A percentile compares a stretch with the other conserved stretches of the same genome.
These are phyloP conservation scores for Xerus inauris DNA, from an alignment of 2,113 vertebrate species.

Conservation along the genomic window DNA sequence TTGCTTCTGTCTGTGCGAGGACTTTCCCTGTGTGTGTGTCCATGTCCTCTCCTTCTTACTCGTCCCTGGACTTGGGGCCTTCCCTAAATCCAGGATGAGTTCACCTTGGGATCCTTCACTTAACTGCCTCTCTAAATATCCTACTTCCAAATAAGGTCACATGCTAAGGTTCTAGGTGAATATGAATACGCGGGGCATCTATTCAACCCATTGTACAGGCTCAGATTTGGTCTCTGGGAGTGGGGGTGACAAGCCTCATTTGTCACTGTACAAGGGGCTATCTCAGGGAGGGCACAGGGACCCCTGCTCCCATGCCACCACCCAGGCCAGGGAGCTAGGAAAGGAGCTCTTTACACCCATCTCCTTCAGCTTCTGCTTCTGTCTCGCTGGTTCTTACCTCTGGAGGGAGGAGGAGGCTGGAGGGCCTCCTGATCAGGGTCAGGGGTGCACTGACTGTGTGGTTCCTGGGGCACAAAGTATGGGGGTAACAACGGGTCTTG, in stretches of 20 bases:
- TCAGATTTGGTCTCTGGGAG: not conserved
- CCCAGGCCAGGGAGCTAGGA: not conserved
- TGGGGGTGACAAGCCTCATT: not conserved
- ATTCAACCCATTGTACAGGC: not conserved
- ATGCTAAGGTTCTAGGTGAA: not conserved
- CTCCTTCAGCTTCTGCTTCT: not conserved
- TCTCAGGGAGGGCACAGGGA: rapidly evolving
- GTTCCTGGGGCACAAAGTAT: not conserved
- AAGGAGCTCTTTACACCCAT: rapidly evolving
- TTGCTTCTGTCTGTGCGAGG: not conserved
- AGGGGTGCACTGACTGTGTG: rapidly evolving
- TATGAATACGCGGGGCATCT: not conserved
- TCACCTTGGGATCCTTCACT: not conserved
- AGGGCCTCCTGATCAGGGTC: rapidly evolving
- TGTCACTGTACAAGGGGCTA: not conserved
- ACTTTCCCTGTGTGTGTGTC: rapidly evolving
- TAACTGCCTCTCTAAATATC: not conserved
- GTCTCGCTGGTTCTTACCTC: not conserved
- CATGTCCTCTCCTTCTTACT: not conserved
- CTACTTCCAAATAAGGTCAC: not conserved
- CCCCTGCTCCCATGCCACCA: rapidly evolving
- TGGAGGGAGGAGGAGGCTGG: not conserved
- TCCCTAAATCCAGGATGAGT: not conserved
- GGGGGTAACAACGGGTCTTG: not conserved
- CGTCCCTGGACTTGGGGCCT: not conserved